Base-by-base conservation (phyloP, 2,888 invertebrate species). In the Pyrocoelia pectoralis region DNA sequence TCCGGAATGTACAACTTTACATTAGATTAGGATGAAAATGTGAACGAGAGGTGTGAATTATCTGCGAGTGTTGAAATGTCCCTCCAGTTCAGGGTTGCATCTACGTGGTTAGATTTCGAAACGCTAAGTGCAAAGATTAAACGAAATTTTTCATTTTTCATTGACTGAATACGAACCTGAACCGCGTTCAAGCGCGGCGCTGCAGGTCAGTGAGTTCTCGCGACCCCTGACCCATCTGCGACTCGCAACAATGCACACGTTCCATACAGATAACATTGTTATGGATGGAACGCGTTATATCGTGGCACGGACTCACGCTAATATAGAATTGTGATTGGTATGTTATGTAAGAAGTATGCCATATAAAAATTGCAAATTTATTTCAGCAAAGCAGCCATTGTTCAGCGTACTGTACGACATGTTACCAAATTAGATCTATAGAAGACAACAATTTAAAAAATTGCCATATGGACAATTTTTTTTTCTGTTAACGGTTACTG, bases 191-290 rank as follows among this genome's bases (percentile, higher is more conserved):
- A 72, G 70, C 71, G 69, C 70, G 72, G 72, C 71, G 74, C 73
- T 73, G 73, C 78, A 77, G 79, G 79, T 79, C 79, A 79, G 78
- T 77, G 76, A 77, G 77, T 79, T 79, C 79, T 78, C 79, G 79
- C 79, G 79, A 78, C 77, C 78, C 75, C 53, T 74, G 76, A 79
- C 78, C 77, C 68, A 56, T 57, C 72, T 64, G 70, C 69, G 73
- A 72, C 73, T 72, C 70, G 73, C 75, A 76, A 76, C 76, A 77
- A 75, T 71, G 70, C 72, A 71, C 71, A 71, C 71, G 72, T 67
- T 72, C 70, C 68, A 52, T 56, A 64, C 68, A 68, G 72, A 71
- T 70, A 71, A 72, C 72, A 69, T 71, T 72, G 72, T 69, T 69
- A 58, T 63, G 68, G 68, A 66, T 66, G 69, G 68, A 66, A 60